phyloP scores from a whole-genome alignment of 2,113 vertebrate genomes.

The Oreochromis niloticus region DNA sequence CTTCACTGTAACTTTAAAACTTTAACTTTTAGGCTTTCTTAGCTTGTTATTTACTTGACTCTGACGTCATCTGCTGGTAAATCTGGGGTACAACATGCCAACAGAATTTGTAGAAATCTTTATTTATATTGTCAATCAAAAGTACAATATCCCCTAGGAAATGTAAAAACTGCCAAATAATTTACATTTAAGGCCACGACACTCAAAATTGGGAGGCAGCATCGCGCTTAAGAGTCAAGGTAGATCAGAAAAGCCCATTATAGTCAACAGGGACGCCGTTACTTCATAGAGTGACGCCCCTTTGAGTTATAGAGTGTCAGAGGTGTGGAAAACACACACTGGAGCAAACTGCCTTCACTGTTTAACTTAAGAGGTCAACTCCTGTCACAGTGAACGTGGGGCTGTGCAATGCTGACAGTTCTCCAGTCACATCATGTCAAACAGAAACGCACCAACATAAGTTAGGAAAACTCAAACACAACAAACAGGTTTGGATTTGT shows the following conservation, averaged over 20 bases:
- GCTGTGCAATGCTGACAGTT: not conserved
- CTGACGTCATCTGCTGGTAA: conserved; percentile 33
- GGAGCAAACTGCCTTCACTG: not conserved
- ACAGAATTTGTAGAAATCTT: conserved; percentile 63
- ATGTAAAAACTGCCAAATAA: conserved; percentile 24
- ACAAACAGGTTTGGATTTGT: not conserved
- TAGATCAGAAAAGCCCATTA: not conserved
- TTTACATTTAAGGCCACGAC: conserved; percentile 34
- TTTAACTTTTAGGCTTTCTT: not conserved
- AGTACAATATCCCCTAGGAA: conserved; percentile 29
- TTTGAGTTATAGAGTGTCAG: not conserved
- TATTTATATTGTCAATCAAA: conserved; percentile 58
- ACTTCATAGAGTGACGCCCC: not conserved
- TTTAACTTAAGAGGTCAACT: conserved; percentile 35
- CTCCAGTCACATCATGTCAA: not conserved
- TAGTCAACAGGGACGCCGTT: not conserved
- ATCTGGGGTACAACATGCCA: not conserved
- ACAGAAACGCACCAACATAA: not conserved
- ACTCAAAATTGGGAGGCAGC: not conserved
- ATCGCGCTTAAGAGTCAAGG: not conserved
- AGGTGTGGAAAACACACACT: not conserved
- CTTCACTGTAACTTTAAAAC: not conserved
- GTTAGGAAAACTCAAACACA: conserved; percentile 9
- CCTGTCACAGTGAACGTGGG: not conserved
- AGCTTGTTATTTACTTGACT: not conserved